phyloP scores from a whole-genome alignment of 2,797 vertebrate genomes.

The Tarsius wallacei region DNA sequence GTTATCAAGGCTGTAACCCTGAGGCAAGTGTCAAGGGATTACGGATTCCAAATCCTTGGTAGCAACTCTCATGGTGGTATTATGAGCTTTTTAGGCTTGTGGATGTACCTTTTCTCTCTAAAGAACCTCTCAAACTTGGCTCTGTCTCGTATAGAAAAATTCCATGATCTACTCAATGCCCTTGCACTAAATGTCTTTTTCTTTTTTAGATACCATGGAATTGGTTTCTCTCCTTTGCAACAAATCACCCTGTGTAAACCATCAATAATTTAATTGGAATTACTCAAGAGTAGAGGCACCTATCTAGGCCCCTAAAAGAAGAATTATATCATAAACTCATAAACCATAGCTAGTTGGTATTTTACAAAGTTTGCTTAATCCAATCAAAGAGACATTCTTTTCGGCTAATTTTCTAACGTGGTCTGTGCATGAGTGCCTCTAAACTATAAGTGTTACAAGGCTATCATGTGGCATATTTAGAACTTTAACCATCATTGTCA shows the following conservation, averaged over 20 bases:
- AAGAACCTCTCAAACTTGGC: neutral
- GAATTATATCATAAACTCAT: slow-evolving; percentile 46
- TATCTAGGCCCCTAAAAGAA: neutral
- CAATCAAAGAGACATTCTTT: neutral
- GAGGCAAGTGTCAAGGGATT: neutral
- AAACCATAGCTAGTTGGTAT: neutral
- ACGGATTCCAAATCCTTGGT: neutral
- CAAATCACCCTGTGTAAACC: neutral
- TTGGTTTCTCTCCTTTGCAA: neutral
- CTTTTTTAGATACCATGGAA: neutral
- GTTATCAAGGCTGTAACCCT: neutral
- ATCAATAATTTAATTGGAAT: neutral
- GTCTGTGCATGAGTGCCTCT: neutral
- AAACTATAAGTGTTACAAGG: neutral
- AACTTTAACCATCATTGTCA: slow-evolving; percentile 36
- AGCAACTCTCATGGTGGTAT: neutral
- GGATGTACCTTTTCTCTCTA: neutral
- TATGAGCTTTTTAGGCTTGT: neutral
- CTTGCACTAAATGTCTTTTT: neutral
- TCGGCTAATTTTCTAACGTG: neutral
- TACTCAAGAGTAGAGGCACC: neutral
- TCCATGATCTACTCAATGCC: neutral
- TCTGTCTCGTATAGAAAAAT: neutral
- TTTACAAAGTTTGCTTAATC: slow-evolving; percentile 5
- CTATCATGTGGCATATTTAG: neutral